phyloP scores from a whole-genome alignment of 2,888 invertebrate species.

The Drosophila prolongata region DNA sequence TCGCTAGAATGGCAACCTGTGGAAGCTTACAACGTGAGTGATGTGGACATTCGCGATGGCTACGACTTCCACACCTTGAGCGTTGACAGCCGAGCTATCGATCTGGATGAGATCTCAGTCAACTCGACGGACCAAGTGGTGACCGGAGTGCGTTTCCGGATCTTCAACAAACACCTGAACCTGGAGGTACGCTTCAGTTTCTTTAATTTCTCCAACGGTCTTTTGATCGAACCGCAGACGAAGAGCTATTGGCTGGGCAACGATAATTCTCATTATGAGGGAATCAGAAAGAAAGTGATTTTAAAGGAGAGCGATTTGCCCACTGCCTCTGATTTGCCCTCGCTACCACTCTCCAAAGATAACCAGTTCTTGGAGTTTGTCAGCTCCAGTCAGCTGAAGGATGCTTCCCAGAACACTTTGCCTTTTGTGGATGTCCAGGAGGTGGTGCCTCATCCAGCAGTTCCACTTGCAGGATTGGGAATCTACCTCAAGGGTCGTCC shows the following conservation, averaged over 20 bases:
- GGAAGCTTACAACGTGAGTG: constrained; percentile 86
- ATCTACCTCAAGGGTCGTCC: constrained; percentile 90
- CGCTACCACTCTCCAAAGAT: constrained; percentile 87
- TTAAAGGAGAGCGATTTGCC: constrained; percentile 88
- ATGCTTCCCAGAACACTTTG: constrained; percentile 92
- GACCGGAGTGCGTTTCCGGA: constrained; percentile 90
- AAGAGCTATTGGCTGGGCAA: constrained; percentile 92
- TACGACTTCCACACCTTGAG: constrained; percentile 91
- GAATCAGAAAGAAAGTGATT: constrained; percentile 86
- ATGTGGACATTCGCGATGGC: constrained; percentile 86
- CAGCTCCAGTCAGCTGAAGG: constrained; percentile 89
- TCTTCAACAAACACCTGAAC: constrained; percentile 92
- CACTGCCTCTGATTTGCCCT: constrained; percentile 85
- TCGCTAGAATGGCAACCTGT: constrained; percentile 89
- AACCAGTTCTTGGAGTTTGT: constrained; percentile 90
- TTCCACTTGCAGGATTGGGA: constrained; percentile 91
- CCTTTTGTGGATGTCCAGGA: constrained; percentile 92
- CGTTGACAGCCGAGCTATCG: constrained; percentile 90
- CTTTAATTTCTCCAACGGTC: constrained; percentile 91
- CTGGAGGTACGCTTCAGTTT: constrained; percentile 91
- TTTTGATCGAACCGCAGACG: constrained; percentile 86
- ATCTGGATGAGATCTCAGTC: constrained; percentile 91
- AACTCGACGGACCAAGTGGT: constrained; percentile 87
- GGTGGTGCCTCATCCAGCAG: constrained; percentile 88
- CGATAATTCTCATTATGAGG: constrained; percentile 88